Percentiles rank a stretch among this genome's conserved stretches.
phyloP scores from a whole-genome alignment of 2,888 invertebrate species.

The Poecilobothrus nobilitatus region DNA sequence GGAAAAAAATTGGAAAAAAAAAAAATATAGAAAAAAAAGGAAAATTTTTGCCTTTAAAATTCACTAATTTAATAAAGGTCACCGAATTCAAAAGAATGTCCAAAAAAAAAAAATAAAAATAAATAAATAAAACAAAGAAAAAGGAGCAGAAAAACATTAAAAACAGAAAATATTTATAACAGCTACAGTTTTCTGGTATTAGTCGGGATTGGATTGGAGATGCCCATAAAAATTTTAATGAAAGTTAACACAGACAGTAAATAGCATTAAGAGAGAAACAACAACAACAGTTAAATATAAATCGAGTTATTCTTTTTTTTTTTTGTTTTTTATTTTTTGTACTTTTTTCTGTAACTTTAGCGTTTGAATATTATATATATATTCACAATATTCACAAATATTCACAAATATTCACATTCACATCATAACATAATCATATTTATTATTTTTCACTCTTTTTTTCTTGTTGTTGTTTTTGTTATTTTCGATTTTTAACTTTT shows the following conservation, averaged over 20 bases:
- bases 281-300: not conserved
- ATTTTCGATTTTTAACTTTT: constrained; percentile 11
- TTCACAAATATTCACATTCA: constrained; percentile 4
- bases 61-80: constrained; percentile 6
- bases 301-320: not conserved
- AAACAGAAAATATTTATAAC: constrained; percentile 7
- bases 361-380: not conserved
- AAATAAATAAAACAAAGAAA: too few relatives aligned
- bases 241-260: constrained; percentile 23
- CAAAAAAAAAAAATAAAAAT: not conserved
- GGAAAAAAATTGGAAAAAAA: not conserved
- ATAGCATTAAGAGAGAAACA: constrained; percentile 16
- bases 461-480: constrained; percentile 19
- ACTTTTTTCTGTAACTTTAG: not conserved
- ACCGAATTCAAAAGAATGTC: constrained; percentile 6
- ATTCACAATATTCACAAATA: not conserved
- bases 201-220: constrained; percentile 2
- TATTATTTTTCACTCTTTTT: constrained; percentile 21
- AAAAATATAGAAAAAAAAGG: not conserved
- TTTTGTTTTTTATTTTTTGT: constrained; percentile 2
- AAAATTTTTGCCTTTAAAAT: not conserved
- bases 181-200: constrained; percentile 5
- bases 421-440: constrained; percentile 9
- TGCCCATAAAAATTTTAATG: constrained; percentile 12
- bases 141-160: not conserved